Evolutionary conservation across 2,888 invertebrate species (phyloP), one percentile per base, ranked within the genome.

Genomic region (Scaptomyza caliginosa): DNA sequence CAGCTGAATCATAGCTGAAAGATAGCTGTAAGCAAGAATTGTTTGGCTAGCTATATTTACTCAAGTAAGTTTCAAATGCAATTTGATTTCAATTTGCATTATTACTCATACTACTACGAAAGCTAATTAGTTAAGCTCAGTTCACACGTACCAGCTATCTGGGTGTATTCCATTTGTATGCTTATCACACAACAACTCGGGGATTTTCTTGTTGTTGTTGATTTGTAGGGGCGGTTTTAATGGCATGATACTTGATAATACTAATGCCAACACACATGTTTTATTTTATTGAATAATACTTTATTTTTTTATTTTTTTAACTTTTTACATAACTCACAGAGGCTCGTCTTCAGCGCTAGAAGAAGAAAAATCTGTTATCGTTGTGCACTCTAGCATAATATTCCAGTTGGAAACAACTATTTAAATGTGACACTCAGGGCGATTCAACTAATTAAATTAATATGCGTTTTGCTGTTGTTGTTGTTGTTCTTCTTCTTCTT

Each of bases 361-460:
- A 32, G n/a, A n/a, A n/a, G n/a, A 28, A 46, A 32, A 45, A 45
- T 62, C 38, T 30, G n/a, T n/a, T 13, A 30, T n/a, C 8, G 30
- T n/a, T 68, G 6, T 13, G n/a, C n/a, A 16, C 23, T 43, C 21
- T 54, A 48, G 32, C 34, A 42, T 45, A 36, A 19, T 46, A 30
- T 42, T 30, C 38, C 23, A 49, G 26, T 43, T 17, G 24, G 51
- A 30, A 62, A 49, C 71, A 67, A 67, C 58, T 43, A 57, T 66
- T 62, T 80, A 64, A 69, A 76, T 79, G 62, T 77, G 84, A 80
- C 80, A 76, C 74, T 79, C 80, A 77, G 71, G 77, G 68, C 80
- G 71, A 77, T 77, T 74, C 75, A 81, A 67, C 75, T 84, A 75
- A 81, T 84, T 84, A 81, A 84, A 72, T 80, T 75, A 80, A 84